These are phyloP conservation scores for Turdus rufiventris DNA, from an alignment of 2,113 vertebrate genomes.

Conservation along the genomic window DNA sequence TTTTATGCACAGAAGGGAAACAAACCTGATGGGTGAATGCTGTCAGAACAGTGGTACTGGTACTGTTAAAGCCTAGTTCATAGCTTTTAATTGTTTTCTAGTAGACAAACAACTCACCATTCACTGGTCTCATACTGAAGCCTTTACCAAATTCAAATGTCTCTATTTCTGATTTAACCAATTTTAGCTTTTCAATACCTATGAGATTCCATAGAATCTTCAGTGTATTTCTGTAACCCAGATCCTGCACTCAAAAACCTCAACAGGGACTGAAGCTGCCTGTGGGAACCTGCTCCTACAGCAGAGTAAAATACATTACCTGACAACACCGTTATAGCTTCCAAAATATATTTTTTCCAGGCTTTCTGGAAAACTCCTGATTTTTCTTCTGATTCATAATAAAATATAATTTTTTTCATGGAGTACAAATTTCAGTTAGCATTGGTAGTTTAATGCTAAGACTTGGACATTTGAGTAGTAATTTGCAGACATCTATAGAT, in stretches of 20 bases:
- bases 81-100: not conserved
- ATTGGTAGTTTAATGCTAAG: not conserved
- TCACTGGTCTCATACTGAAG: not conserved
- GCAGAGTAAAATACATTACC: not conserved
- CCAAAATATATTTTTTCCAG: not conserved
- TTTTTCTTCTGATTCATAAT: not conserved
- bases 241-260: not conserved
- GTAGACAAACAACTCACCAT: not conserved
- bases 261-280: not conserved
- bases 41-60: not conserved
- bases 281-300: not conserved
- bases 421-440: not conserved
- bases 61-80: not conserved
- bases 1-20: not conserved
- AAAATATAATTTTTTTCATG: not conserved
- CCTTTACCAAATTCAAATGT: not conserved
- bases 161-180: not conserved
- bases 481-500: not conserved
- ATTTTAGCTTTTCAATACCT: not conserved
- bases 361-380: not conserved
- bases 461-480: not conserved
- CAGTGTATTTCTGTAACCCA: not conserved
- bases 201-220: not conserved
- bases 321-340: not conserved
- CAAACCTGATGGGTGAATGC: not conserved